These are phyloP conservation scores for Malachius bipustulatus DNA, from an alignment of 2,888 invertebrate genomes.

Conservation along the genomic window DNA sequence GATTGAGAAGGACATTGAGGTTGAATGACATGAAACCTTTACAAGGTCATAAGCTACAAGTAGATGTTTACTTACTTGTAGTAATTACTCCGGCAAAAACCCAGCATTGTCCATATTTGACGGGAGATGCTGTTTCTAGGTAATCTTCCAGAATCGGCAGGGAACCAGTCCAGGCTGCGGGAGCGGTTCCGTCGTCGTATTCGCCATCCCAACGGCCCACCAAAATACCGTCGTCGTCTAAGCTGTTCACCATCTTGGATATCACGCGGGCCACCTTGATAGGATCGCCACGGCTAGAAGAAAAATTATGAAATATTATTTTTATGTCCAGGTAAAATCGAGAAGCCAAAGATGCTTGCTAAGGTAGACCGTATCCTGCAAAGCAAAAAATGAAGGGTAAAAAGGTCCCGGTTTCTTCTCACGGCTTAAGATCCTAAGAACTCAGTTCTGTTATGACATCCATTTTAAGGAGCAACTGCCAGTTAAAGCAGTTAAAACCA, in stretches of 20 bases:
- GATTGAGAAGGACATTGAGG: too few relatives aligned
- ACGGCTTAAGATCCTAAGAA: too few relatives aligned
- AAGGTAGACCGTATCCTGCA: too few relatives aligned
- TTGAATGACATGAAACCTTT: too few relatives aligned
- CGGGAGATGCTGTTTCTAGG: constrained; percentile 49
- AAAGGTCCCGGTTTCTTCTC: too few relatives aligned
- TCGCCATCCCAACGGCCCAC: constrained; percentile 63
- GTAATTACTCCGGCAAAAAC: constrained; percentile 74
- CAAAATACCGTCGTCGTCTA: constrained; percentile 61
- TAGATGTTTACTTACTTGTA: constrained; percentile 43
- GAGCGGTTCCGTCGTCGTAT: constrained; percentile 62
- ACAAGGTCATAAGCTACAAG: background rate
- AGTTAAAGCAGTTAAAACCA: too few relatives aligned
- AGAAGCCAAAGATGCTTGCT: too few relatives aligned
- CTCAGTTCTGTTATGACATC: too few relatives aligned
- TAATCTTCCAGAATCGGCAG: constrained; percentile 65
- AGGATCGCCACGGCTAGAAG: constrained; percentile 51
- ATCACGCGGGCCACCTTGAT: constrained; percentile 56
- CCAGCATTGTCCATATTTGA: constrained; percentile 80
- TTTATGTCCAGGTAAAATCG: too few relatives aligned
- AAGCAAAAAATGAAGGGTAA: too few relatives aligned
- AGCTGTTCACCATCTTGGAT: constrained; percentile 63
- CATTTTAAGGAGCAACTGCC: too few relatives aligned
- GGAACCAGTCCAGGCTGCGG: constrained; percentile 71
- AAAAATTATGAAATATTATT: background rate